phyloP scores from a whole-genome alignment of 2,888 invertebrate species.

The Platynereis dumerilii region DNA sequence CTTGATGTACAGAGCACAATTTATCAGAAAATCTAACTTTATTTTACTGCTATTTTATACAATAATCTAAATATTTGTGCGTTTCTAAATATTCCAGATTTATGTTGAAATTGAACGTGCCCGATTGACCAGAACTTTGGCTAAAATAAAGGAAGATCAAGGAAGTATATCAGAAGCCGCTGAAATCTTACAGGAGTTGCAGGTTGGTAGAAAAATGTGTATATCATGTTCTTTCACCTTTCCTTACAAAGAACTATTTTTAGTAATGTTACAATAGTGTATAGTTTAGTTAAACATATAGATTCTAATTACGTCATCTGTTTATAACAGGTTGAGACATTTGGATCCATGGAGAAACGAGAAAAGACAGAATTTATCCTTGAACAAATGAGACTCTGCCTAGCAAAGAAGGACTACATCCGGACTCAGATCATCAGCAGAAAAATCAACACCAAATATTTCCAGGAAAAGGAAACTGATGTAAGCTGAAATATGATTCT shows the following conservation, averaged over 20 bases:
- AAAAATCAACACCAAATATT: conserved; percentile 96
- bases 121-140: conserved; percentile 80
- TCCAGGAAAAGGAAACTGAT: conserved; percentile 81
- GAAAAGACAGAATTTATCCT: conserved; percentile 96
- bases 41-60: no score
- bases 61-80: no score
- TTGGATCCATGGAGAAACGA: conserved; percentile 97
- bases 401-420: conserved; percentile 94
- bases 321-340: conserved; percentile 87
- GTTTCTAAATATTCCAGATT: conserved; percentile 71
- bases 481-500: conserved; percentile 51
- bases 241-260: no score
- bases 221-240: no score
- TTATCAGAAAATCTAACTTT: no score
- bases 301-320: no score
- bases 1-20: no score
- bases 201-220: no score
- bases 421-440: conserved; percentile 98
- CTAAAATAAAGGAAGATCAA: conserved; percentile 68
- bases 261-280: background rate
- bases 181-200: conserved; percentile 92
- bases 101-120: conserved; percentile 99
- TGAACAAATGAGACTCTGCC: conserved; percentile 97
- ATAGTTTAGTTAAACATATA: no score
- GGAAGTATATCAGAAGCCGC: conserved; percentile 83